phyloP scores from a whole-genome alignment of 2,113 vertebrate species.

The Chinchilla lanigera region DNA sequence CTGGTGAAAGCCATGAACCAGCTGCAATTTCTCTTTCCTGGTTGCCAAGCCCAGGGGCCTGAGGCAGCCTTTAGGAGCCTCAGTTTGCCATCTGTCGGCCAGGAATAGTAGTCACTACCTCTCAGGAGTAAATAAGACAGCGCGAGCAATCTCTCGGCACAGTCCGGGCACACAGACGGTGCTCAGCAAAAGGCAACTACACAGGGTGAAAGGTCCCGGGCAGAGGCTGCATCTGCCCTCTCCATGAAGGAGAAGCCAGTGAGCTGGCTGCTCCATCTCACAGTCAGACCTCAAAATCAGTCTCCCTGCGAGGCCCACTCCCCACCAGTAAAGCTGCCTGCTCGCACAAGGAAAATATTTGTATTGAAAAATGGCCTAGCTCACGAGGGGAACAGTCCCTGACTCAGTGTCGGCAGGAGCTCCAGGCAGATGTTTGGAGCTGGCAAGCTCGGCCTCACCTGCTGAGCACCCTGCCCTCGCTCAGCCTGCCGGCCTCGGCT shows the following conservation, averaged over 20 bases:
- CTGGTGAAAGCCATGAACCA: neutral
- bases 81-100: neutral
- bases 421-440: neutral
- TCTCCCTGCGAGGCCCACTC: neutral
- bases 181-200: neutral
- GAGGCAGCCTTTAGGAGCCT: neutral
- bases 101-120: neutral
- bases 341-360: slow-evolving; percentile 68
- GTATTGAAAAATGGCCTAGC: neutral
- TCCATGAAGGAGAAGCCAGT: neutral
- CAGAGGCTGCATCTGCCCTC: neutral
- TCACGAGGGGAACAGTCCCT: neutral
- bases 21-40: neutral
- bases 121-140: no score
- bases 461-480: neutral
- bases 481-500: neutral
- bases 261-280: neutral
- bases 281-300: neutral
- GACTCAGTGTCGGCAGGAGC: neutral
- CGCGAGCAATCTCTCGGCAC: fast-evolving
- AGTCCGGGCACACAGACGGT: neutral
- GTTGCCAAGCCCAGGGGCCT: neutral
- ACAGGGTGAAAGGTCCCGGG: neutral
- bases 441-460: neutral
- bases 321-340: neutral